Conservation (phyloP, 2,888 invertebrate genomes). For the Didymodactylos carnosus region DNA sequence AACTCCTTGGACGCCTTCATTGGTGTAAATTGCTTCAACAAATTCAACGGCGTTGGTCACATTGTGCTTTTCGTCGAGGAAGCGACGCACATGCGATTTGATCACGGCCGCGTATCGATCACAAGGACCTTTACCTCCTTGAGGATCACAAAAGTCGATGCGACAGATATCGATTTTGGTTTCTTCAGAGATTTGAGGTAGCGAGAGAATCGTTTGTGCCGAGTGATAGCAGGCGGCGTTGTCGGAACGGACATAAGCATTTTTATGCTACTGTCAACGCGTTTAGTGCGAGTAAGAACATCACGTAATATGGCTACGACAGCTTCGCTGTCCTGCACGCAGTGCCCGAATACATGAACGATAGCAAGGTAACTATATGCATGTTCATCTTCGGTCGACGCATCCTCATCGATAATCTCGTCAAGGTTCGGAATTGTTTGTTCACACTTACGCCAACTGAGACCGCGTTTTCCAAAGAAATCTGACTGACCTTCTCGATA, state of each 20-base stretch:
- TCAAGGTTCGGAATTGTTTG: background rate
- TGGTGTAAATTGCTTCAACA: background rate
- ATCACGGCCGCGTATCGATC: background rate
- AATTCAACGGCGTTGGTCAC: background rate
- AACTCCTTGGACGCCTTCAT: background rate
- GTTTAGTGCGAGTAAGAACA: background rate
- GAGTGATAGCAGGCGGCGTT: background rate
- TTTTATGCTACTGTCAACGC: background rate
- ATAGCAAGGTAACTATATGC: background rate
- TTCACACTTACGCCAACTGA: background rate
- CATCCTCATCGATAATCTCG: background rate
- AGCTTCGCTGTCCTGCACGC: background rate
- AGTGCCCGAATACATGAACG: background rate
- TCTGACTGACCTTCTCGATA: background rate
- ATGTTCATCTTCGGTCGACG: background rate
- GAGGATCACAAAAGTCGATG: background rate
- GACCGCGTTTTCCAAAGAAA: background rate
- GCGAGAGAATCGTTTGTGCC: background rate
- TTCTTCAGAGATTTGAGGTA: background rate
- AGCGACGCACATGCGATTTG: background rate
- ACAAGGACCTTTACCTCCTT: background rate
- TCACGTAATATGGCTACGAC: background rate
- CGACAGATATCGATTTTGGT: background rate
- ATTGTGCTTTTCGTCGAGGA: background rate
- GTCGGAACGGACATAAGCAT: background rate